These are phyloP conservation scores for Sphinx pinastri DNA, from an alignment of 2,888 invertebrate species.

Conservation along the genomic window DNA sequence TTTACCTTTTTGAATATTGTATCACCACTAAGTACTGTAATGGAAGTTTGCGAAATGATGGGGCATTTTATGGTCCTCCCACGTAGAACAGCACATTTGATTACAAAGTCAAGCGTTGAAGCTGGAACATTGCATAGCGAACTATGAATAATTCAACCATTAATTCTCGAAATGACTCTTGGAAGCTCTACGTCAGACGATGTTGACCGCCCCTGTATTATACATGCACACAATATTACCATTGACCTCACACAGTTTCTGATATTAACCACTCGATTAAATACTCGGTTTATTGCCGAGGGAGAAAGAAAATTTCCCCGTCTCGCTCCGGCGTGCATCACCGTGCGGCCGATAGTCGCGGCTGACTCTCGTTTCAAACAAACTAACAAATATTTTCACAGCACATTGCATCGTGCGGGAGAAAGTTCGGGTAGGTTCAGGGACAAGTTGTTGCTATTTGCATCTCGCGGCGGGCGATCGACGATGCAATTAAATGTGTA, in stretches of 20 bases:
- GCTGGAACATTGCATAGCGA: constrained; percentile 74
- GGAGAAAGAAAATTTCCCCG: constrained; percentile 4
- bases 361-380: constrained; percentile 47
- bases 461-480: constrained; percentile 78
- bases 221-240: constrained; percentile 49
- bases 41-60: constrained; percentile 53
- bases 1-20: constrained; percentile 23
- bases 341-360: constrained; percentile 16
- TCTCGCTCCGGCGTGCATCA: constrained; percentile 13
- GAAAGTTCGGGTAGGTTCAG: constrained; percentile 82
- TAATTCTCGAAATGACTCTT: constrained; percentile 79
- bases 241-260: constrained; percentile 5
- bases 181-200: constrained; percentile 73
- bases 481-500: constrained; percentile 82
- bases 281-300: constrained; percentile 15
- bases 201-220: constrained; percentile 67
- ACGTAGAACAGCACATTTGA: constrained; percentile 64
- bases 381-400: constrained; percentile 55
- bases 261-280: constrained; percentile 9
- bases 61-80: constrained; percentile 57
- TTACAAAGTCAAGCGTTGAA: constrained; percentile 71
- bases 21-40: constrained; percentile 32
- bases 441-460: constrained; percentile 78
- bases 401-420: constrained; percentile 53
- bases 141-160: constrained; percentile 80